Evolutionary conservation across 2,888 invertebrate genomes (phyloP), one percentile per base, ranked within the genome.

Genomic region (Dichetophora obliterata): DNA sequence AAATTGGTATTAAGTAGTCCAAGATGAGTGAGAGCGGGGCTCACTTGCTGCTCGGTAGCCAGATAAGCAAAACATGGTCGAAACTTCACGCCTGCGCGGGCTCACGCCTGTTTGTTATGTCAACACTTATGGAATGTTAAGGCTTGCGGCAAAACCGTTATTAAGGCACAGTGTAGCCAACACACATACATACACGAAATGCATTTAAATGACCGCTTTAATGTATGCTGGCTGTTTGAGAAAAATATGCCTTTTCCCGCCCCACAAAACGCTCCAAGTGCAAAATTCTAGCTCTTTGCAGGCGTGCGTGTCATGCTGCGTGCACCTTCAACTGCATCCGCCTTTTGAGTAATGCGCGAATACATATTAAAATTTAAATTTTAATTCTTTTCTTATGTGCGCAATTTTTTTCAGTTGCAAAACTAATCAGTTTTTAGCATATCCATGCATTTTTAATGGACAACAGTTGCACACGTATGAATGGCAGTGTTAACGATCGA

Each of bases 141-240:
- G 14, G 59, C 27, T 27, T 19, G n/a, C 27, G 68, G 27, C 68
- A n/a, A 9, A 68, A 68, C 68, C 68, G 68, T 68, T 68, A 68
- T 50, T 48, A 22, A 68, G 14, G 11, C 14, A 14, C 43, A 43
- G 43, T 14, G 43, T 43, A 11, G 14, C 43, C 14, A 6, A 43
- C 11, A 43, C 6, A 43, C 43, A 43, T 14, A 43, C 37, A 8
- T 8, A 37, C 37, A 8, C 6, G 8, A 37, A 37, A 1, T 11
- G 3, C 43, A 43, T 14, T 43, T 5, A 37, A 8, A 37, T 37
- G 3, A 37, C 6, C 37, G 8, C 37, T 6, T 8, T 5, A 37
- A 37, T 37, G 37, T 8, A 37, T 37, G 37, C 43, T 11, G 43
- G 43, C 43, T 43, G 11, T 43, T 3, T 43, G 43, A 11, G 43